These are phyloP conservation scores for Anguilla anguilla DNA, from an alignment of 2,797 vertebrate genomes.

Conservation along the genomic window DNA sequence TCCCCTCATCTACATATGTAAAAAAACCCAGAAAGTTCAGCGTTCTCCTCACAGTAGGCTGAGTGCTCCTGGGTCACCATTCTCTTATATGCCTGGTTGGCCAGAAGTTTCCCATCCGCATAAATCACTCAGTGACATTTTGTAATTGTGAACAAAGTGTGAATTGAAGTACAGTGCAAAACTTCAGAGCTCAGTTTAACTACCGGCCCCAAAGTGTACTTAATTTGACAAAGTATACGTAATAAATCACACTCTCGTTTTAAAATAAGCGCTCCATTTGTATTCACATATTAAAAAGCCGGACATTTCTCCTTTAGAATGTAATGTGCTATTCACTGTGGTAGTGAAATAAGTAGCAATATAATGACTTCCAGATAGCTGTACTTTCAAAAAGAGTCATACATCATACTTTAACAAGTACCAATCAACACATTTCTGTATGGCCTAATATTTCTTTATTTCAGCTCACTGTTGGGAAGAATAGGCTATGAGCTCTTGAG, in stretches of 20 bases:
- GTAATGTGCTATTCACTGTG: conserved; percentile 50
- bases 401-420: conserved; percentile 58
- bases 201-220: conserved; percentile 53
- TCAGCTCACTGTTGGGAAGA: conserved; percentile 35
- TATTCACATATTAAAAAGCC: conserved; percentile 57
- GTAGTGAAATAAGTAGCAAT: conserved; percentile 44
- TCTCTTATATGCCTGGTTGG: conserved; percentile 10
- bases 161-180: conserved; percentile 49
- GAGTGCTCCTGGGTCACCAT: neutral
- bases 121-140: conserved; percentile 50
- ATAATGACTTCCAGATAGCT: conserved; percentile 58
- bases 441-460: conserved; percentile 43
- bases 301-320: conserved; percentile 54
- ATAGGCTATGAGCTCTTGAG: conserved; percentile 9
- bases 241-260: conserved; percentile 59
- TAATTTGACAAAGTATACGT: conserved; percentile 59
- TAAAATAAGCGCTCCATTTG: conserved; percentile 57
- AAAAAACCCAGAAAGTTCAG: neutral
- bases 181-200: conserved; percentile 50
- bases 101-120: conserved; percentile 32
- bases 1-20: neutral
- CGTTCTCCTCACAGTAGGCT: neutral
- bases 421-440: conserved; percentile 52
- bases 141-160: conserved; percentile 50
- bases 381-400: conserved; percentile 48